Conservation (phyloP, 2,113 vertebrate genomes). For the Xenotilapia longispinis region DNA sequence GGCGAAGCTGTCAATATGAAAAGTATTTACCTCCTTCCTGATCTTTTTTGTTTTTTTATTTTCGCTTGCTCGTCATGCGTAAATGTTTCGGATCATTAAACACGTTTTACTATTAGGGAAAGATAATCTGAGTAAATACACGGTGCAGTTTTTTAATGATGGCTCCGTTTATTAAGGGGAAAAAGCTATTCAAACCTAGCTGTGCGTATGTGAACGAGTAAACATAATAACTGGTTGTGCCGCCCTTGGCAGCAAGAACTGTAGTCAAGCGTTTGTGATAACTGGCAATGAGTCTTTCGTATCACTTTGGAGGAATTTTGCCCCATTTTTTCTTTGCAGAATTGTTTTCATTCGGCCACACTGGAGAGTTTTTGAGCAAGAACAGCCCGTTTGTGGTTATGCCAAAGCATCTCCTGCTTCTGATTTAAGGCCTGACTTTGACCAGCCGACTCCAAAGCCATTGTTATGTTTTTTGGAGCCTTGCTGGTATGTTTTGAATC, state of each 20-base stretch:
- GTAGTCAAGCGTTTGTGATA: neutral
- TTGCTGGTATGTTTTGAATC: too few relatives aligned
- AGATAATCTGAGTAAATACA: neutral
- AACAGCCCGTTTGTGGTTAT: too few relatives aligned
- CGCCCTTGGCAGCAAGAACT: neutral
- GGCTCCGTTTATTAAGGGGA: accelerated
- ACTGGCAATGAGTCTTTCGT: neutral
- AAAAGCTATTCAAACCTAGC: neutral
- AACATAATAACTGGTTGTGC: neutral
- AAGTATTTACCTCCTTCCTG: neutral
- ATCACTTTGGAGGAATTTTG: neutral
- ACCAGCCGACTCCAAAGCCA: too few relatives aligned
- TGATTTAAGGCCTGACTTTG: too few relatives aligned
- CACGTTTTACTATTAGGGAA: neutral
- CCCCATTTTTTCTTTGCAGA: neutral
- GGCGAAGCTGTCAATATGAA: accelerated
- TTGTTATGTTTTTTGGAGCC: too few relatives aligned
- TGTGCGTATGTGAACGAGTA: neutral
- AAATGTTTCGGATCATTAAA: neutral
- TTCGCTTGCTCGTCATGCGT: neutral
- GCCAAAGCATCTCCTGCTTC: too few relatives aligned
- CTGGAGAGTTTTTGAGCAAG: too few relatives aligned
- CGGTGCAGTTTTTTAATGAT: neutral
- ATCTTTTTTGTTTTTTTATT: accelerated
- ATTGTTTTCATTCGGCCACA: neutral